Base-by-base conservation (phyloP, 1,140 invertebrate species). In the Diorhabda sublineata region DNA sequence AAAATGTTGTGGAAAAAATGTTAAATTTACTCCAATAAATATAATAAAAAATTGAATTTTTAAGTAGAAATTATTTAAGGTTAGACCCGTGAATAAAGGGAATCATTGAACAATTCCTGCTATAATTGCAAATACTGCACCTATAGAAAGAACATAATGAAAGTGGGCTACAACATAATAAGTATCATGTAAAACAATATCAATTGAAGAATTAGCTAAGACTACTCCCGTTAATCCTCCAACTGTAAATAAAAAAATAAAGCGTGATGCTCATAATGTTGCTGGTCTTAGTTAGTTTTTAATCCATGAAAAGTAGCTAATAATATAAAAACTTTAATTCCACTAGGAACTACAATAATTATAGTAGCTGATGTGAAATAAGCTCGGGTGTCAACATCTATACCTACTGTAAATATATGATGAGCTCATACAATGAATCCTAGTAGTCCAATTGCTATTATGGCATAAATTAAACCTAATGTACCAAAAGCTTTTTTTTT, bases 81-180 rank as follows among this genome's bases (percentile, higher is more conserved):
- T 77, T 70, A 86, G 68, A 61, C 88, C 87, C 67, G 82, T 85
- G 80, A 91, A 84, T 83, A 89, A 76, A 26, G 87, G 84, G 60
- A 83, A 90, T 86, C 88, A 92, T 73, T 86, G 81, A 80, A 86
- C 82, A 82, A 91, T 84, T 72, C 88, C 87, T 64, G 78, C 85
- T 82, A 91, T 84, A 85, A 90, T 88, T 62, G 87, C 84, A 85
- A 91, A 91, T 77, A 91, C 85, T 7, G 89, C 87, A 74, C 87
- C 86, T 82, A 88, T 87, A 26, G 85, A 88, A 75, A 89, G 71
- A 61, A 88, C 84, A 82, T 88, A 91, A 80, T 92, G 89, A 79
- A 92, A 92, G 81, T 92, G 89, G 61, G 86, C 88, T 64, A 91
- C 89, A 60, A 91, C 89, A 85, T 90, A 92, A 81, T 91, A 92